Evolutionary conservation across 2,797 vertebrate species (phyloP), one percentile per base, ranked within the genome.

Genomic region (Chromis chromis): DNA sequence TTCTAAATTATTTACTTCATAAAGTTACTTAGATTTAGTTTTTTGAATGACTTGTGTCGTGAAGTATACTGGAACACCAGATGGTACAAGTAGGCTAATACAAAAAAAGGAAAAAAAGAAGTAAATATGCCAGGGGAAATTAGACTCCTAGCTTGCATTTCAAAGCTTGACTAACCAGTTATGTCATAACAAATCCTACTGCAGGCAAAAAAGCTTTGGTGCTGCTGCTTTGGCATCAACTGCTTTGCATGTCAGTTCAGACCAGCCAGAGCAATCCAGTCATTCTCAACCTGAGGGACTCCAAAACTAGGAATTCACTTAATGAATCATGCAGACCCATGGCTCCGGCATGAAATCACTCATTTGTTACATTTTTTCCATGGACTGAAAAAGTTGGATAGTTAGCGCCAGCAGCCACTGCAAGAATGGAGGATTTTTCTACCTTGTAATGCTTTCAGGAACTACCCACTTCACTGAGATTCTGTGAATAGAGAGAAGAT

Each of bases 81-180:
- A 87, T 78, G 80, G 74, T 67, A 56, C 67, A 78, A 80, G 65
- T 55, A 66, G 40, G 60, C 59, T 62, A 64, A 78, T 70, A 64
- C 55, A 58, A 52, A 72, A 73, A 65, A 66, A 63, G 1, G 31
- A 31, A 19, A 65, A 55, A 78, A 62, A 50, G 39, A 25, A 65
- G 52, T 68, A 70, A 79, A 81, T 39, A 69, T 83, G 79, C 76
- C 84, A 87, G 72, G 53, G 54, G 67, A 88, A 86, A 90, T 89
- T 79, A 89, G 73, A 60, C 68, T 81, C 66, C 64, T 56, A 73
- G 84, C 78, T 83, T 87, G 80, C 84, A 86, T 86, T 76, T 74
- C 63, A 82, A 88, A 88, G 86, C 82, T 86, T 88, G 87, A 88
- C 82, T 87, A 91, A 91, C 81, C 86, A 89, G 79, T 89, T 77